A percentile compares a stretch with the other conserved stretches of the same genome.
Conservation (phyloP, 1,140 invertebrate species). For the Bombus sibiricus region DNA sequence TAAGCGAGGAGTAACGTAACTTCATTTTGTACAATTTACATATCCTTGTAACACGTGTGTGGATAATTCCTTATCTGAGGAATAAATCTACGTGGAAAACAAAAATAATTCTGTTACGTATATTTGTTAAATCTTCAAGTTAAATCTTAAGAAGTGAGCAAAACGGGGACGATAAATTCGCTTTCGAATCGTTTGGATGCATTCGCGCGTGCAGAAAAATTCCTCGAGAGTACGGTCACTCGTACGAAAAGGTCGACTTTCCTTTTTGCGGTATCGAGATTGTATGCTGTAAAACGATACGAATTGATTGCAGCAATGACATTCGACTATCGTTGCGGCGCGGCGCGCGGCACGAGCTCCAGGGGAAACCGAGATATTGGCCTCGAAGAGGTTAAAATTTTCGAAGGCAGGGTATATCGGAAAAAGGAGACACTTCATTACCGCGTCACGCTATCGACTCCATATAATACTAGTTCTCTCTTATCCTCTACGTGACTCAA, state of each 20-base stretch:
- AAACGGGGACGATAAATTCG: not conserved
- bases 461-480: constrained; percentile 44
- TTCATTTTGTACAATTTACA: too few relatives aligned
- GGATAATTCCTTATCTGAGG: too few relatives aligned
- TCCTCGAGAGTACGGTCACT: not conserved
- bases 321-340: constrained; percentile 5
- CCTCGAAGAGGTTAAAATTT: constrained; percentile 18
- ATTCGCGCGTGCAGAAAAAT: not conserved
- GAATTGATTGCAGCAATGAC: constrained; percentile 21
- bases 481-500: constrained; percentile 62
- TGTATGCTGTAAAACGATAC: constrained; percentile 29
- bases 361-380: constrained; percentile 8
- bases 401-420: constrained; percentile 6
- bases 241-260: not conserved
- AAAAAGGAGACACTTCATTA: constrained; percentile 32
- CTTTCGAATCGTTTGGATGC: not conserved
- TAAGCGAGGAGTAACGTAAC: too few relatives aligned
- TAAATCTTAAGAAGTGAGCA: too few relatives aligned
- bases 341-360: not conserved
- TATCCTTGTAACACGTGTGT: too few relatives aligned
- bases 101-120: too few relatives aligned
- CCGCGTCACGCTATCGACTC: constrained; percentile 34
- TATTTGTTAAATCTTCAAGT: too few relatives aligned
- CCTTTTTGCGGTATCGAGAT: not conserved
- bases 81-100: too few relatives aligned